These are phyloP conservation scores for Lepilemur ruficaudatus DNA, from an alignment of 2,797 vertebrate species.

Conservation along the genomic window DNA sequence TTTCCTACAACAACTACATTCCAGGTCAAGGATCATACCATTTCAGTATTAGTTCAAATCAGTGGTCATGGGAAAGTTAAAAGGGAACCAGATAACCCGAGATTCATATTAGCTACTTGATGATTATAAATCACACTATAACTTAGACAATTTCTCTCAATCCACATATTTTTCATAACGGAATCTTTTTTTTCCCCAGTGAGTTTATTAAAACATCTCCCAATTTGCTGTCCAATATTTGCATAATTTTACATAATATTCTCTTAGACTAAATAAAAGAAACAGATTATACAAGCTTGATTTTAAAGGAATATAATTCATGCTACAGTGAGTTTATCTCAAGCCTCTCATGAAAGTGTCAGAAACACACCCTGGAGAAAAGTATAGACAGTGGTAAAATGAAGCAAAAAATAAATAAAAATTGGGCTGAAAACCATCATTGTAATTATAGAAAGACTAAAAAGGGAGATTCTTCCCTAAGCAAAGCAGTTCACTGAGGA, in stretches of 20 bases:
- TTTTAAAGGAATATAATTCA: not conserved
- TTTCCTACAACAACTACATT: not conserved
- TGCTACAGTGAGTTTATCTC: not conserved
- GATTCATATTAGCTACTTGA: not conserved
- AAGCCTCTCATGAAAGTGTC: not conserved
- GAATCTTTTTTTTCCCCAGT: not conserved
- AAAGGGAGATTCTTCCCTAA: not conserved
- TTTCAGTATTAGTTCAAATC: not conserved
- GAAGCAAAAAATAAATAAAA: not conserved
- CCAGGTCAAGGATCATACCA: not conserved
- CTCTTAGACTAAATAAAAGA: not conserved
- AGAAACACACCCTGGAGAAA: not conserved
- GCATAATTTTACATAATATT: not conserved
- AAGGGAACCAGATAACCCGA: not conserved
- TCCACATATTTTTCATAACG: not conserved
- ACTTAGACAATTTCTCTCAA: not conserved
- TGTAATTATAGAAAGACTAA: not conserved
- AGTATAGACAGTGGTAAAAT: not conserved
- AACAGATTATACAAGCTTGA: not conserved
- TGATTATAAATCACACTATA: not conserved
- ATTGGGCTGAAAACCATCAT: not conserved
- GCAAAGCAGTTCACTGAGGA: not conserved
- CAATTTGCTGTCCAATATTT: not conserved
- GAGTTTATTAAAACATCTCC: not conserved
- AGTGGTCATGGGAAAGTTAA: not conserved